Evolutionary conservation across 2,888 invertebrate genomes (phyloP), one percentile per base, ranked within the genome.

Genomic region (Tillus elongatus): DNA sequence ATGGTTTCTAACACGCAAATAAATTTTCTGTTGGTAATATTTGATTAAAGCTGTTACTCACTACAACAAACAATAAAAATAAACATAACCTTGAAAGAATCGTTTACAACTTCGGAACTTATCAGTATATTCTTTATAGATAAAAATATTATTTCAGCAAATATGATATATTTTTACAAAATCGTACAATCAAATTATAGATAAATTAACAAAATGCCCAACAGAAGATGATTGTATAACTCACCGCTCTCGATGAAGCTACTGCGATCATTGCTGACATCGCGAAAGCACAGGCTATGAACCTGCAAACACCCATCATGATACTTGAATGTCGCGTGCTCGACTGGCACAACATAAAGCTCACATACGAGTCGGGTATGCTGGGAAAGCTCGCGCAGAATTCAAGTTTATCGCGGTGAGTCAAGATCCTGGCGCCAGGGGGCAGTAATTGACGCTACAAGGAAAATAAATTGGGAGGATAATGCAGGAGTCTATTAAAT

Each of bases 331-430:
- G 40, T 44, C 44, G 46, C 44, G 43, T 43, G 46, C 42, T 46
- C 39, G 34, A 47, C 45, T 47, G 45, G 44, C 24, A 36, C 28
- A 29, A 16, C 33, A 35, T 34, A n/a, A 29, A 36, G 35, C 35
- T 37, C 29, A 35, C 24, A 35, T 36, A 33, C 6, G 11, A 11
- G 11, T 29, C 12, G n/a, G 6, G 39, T 15, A 33, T 40, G 42
- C 42, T 43, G 41, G 41, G 30, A 44, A 46, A 46, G 49, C 45
- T 47, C 42, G 46, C 43, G 44, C 42, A 44, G 37, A 33, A 9
- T 37, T 6, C 24, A 30, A 35, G 38, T 36, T 37, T 41, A 30
- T 13, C 30, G 19, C 15, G 30, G 35, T 13, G 26, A 3, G 13
- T 10, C 19, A 33, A 24, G 33, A 10, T 10, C 32, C 13, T 13